Evolutionary conservation across 2,113 vertebrate species (phyloP), one percentile per base, ranked within the genome.

Genomic region (Lamprotornis superbus): DNA sequence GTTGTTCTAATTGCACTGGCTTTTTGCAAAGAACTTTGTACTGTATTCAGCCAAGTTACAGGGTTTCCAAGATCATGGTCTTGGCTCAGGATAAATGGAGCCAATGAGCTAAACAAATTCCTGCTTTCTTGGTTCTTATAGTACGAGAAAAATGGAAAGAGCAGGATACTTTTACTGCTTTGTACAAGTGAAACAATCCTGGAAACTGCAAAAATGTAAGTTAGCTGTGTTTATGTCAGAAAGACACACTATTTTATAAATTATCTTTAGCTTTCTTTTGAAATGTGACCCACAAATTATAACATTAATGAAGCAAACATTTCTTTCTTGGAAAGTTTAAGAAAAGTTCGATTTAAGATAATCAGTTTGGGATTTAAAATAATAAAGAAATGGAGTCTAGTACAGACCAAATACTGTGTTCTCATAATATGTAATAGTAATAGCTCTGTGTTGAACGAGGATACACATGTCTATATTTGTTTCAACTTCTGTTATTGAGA

Each of bases 81-180:
- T 90, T 95, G 84, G 93, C 90, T 97, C 91, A 57, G 68, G 77
- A 93, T 95, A 97, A 97, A 95, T 94, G 73, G 94, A 95, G 94
- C 88, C 93, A 97, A 96, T 95, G 93, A 97, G 83, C 87, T 97
- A 97, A 94, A 94, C 74, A 97, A 95, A 93, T 94, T 94, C 96
- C 85, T 96, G 83, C 81, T 94, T 91, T 96, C 93, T 96, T 93
- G 88, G 91, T 93, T 96, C 92, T 91, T 96, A 85, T 87, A 89
- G 89, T 95, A 95, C 7, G 0, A 95, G 86, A 95, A 93, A 90
- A 97, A 91, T 83, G 77, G 93, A 90, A 92, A 90, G 80, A 93
- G 61, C 83, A 61, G 91, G 83, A 93, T 93, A 81, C 52, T 90
- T 94, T 68, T 75, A 70, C 59, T 90, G 60, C 87, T 97, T 95